Evolutionary conservation across 2,113 vertebrate species (phyloP).

Genomic region (Oncorhynchus nerka): DNA sequence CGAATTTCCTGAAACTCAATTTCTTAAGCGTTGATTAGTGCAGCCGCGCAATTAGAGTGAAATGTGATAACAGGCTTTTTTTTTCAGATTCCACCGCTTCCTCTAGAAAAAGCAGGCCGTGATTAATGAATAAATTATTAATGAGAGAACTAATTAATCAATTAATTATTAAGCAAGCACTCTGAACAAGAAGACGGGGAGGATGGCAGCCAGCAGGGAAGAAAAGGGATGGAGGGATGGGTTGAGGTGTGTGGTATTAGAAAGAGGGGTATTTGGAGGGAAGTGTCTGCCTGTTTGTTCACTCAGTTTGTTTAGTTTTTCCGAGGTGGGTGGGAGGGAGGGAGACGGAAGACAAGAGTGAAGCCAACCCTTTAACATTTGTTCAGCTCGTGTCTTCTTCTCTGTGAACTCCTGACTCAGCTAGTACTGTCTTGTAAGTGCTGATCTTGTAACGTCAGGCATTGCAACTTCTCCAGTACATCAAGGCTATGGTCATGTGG

Average conservation of each 20-base stretch:
- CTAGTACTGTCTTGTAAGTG: slow-evolving; percentile 16
- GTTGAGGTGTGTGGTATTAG: slow-evolving; percentile 37
- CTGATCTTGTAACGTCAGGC: slow-evolving; percentile 26
- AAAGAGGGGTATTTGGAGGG: slow-evolving; percentile 48
- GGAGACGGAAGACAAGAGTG: slow-evolving; percentile 22
- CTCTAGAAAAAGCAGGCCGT: slow-evolving; percentile 76
- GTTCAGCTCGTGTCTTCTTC: slow-evolving; percentile 16
- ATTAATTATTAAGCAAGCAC: slow-evolving; percentile 80
- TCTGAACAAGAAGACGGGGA: slow-evolving; percentile 64
- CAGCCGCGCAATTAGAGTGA: slow-evolving; percentile 77
- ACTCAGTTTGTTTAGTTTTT: slow-evolving; percentile 59
- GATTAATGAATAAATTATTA: slow-evolving; percentile 83
- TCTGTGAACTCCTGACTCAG: slow-evolving; percentile 26
- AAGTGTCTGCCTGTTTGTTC: slow-evolving; percentile 53
- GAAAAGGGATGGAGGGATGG: slow-evolving; percentile 47
- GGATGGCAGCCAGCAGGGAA: slow-evolving; percentile 54
- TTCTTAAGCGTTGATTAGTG: slow-evolving; percentile 78
- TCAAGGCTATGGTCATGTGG: not conserved
- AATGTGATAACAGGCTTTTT: slow-evolving; percentile 75
- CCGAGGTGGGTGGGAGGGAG: slow-evolving; percentile 32
- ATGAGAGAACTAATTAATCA: slow-evolving; percentile 80
- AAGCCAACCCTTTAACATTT: slow-evolving; percentile 7
- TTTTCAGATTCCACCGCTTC: slow-evolving; percentile 71
- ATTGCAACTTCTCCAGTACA: slow-evolving; percentile 11
- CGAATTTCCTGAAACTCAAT: slow-evolving; percentile 76